Conservation (phyloP, 2,888 invertebrate species). For the Ceratothoa steindachneri region DNA sequence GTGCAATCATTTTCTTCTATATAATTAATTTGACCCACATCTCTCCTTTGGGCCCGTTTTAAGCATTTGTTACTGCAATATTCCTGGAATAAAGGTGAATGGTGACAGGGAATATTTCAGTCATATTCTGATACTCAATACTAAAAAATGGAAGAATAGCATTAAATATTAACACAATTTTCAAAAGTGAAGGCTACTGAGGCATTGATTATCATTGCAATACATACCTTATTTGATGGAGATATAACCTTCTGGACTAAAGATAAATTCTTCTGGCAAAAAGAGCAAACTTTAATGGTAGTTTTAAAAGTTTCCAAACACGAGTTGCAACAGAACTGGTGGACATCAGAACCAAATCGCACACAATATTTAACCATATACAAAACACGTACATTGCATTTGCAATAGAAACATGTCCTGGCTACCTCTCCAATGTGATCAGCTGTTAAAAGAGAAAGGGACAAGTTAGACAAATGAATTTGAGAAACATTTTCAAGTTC, state of each 20-base stretch:
- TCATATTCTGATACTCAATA: too few species aligned
- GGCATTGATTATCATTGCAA: too few species aligned
- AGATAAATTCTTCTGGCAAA: slow-evolving; percentile 81
- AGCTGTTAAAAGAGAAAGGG: slow-evolving; percentile 17
- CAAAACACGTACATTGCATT: slow-evolving; percentile 67
- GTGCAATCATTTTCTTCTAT: slow-evolving; percentile 61
- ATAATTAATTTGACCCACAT: slow-evolving; percentile 56
- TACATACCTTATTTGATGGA: slow-evolving; percentile 30
- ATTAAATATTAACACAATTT: neutral
- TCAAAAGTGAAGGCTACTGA: slow-evolving; percentile 50
- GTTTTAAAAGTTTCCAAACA: slow-evolving; percentile 86
- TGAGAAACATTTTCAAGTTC: too few species aligned
- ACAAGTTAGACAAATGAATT: neutral
- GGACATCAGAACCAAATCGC: slow-evolving; percentile 82
- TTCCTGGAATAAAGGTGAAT: slow-evolving; percentile 23
- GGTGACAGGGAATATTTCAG: too few species aligned
- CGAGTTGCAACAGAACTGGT: slow-evolving; percentile 82
- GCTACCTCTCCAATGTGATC: slow-evolving; percentile 37
- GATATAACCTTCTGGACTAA: slow-evolving; percentile 32
- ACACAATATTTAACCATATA: slow-evolving; percentile 90
- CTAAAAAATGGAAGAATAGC: too few species aligned
- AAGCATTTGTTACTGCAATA: slow-evolving; percentile 45
- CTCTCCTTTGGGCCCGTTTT: slow-evolving; percentile 55
- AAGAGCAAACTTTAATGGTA: slow-evolving; percentile 83
- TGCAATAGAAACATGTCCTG: slow-evolving; percentile 57